phyloP scores from a whole-genome alignment of 2,888 invertebrate genomes.

The Cistogaster globosa region DNA sequence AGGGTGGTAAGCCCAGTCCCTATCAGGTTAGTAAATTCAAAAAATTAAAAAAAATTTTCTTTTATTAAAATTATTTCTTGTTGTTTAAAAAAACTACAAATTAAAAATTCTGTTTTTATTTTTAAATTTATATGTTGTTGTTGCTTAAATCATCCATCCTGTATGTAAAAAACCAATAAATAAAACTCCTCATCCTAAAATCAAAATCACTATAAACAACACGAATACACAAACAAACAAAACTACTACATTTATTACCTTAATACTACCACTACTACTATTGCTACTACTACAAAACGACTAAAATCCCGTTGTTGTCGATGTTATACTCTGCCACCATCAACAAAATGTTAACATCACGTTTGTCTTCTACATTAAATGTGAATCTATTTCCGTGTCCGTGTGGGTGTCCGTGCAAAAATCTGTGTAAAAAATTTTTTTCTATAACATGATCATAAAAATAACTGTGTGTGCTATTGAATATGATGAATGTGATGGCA shows the following conservation, averaged over 20 bases:
- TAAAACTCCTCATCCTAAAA: constrained; percentile 61
- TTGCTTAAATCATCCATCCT: constrained; percentile 59
- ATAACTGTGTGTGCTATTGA: constrained; percentile 36
- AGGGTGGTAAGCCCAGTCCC: constrained; percentile 87
- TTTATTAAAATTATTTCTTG: too few relatives aligned
- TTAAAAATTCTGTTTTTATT: constrained; percentile 55
- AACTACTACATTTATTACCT: constrained; percentile 59
- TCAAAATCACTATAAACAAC: constrained; percentile 55
- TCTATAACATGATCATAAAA: constrained; percentile 53
- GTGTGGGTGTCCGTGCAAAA: constrained; percentile 13
- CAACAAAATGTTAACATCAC: constrained; percentile 34
- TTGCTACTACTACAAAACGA: constrained; percentile 37
- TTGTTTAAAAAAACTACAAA: background rate
- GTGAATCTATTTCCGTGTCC: constrained; percentile 8
- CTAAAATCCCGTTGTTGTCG: constrained; percentile 32
- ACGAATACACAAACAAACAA: constrained; percentile 37
- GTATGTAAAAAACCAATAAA: constrained; percentile 52
- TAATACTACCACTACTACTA: constrained; percentile 53
- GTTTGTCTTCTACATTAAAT: constrained; percentile 17
- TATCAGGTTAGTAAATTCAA: constrained; percentile 85
- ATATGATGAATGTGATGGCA: background rate
- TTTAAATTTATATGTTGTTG: constrained; percentile 48
- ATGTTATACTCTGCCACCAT: constrained; percentile 41
- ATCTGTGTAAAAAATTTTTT: constrained; percentile 18
- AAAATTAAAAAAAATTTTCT: constrained; percentile 11